A percentile compares a stretch with the other conserved stretches of the same genome.
Conservation (phyloP, 1,140 invertebrate genomes). For the Eupeodes corollae region DNA sequence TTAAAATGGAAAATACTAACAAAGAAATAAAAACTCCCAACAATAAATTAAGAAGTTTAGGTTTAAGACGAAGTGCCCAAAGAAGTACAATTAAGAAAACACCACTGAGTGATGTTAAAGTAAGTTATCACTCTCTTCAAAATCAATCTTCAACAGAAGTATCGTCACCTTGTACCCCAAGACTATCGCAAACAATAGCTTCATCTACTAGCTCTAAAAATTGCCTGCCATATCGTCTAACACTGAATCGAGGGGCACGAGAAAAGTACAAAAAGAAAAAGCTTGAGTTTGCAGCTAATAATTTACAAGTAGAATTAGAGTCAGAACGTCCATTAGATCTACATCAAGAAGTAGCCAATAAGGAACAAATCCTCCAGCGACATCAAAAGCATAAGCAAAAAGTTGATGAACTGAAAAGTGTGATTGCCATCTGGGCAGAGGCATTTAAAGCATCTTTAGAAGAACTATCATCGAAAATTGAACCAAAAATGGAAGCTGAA, state of each 20-base stretch:
- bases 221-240: constrained; percentile 16
- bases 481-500: constrained; percentile 8
- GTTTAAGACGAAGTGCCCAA: too few species aligned
- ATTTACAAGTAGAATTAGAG: not conserved
- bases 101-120: constrained; percentile 1
- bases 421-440: constrained; percentile 18
- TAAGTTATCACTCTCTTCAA: constrained; percentile 2
- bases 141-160: not conserved
- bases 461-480: constrained; percentile 15
- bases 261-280: constrained; percentile 18
- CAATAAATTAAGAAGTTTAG: too few species aligned
- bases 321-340: not conserved
- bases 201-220: constrained; percentile 5
- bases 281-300: constrained; percentile 3
- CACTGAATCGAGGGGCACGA: constrained; percentile 9
- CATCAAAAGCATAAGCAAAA: not conserved
- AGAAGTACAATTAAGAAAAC: not conserved
- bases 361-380: not conserved
- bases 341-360: not conserved
- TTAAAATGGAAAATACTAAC: too few species aligned
- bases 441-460: constrained; percentile 16
- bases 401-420: constrained; percentile 14
- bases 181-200: too few species aligned
- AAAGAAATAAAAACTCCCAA: too few species aligned
- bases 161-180: not conserved